Evolutionary conservation across 2,888 invertebrate genomes (phyloP), one percentile per base, ranked within the genome.

Genomic region (Cabera pusaria): DNA sequence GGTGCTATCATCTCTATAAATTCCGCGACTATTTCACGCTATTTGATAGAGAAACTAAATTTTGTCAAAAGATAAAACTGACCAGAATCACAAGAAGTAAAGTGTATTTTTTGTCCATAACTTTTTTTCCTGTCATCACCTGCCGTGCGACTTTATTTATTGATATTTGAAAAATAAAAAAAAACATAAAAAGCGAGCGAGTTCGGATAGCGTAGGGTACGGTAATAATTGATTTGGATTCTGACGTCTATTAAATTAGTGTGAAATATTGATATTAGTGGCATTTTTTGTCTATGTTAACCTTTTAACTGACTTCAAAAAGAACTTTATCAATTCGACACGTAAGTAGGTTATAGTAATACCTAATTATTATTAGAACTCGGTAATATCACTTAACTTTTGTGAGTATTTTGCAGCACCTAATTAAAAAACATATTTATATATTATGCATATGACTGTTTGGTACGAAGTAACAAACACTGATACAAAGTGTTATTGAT

Each of bases 71-170:
- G 84, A 84, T 85, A 83, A 78, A 72, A 67, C 58, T 82, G 78
- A 82, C 87, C 86, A 75, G 72, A 75, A 78, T 85, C 85, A 84
- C 82, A 81, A 72, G 74, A 75, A 72, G 76, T 80, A 79, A 82
- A 81, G 64, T 72, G 66, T 49, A 51, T 75, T 83, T 84, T 86
- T 84, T 77, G 62, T 56, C 49, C 46, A 26, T 10, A 23, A 35
- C 2, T 27, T 39, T 40, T 39, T 56, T 52, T 52, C 66, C 35
- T 78, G 61, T 86, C 86, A 57, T 83, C 86, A 86, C 87, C 85
- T 87, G 86, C 76, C 64, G 64, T 1, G 60, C 41, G 50, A 57
- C 72, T 66, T 83, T 76, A 86, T 86, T 85, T 87, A 86, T 85
- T 66, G 74, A 75, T 77, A 72, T 73, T 65, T 58, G 56, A 40